Evolutionary conservation across 23 tunicate genomes (phyloP).

Genomic region (Ascidia mentula): DNA sequence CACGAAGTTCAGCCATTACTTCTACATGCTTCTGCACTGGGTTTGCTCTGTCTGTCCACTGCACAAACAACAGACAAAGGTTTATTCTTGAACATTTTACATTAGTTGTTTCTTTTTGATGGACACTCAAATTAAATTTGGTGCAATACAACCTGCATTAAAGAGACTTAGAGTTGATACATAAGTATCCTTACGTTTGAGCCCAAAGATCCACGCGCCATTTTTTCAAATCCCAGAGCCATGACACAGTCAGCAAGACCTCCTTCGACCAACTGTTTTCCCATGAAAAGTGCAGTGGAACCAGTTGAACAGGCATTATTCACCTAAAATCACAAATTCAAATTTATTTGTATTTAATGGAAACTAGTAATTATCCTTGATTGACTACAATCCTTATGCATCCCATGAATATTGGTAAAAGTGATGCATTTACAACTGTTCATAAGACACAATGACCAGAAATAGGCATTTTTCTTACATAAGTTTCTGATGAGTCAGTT

Average conservation of each 20-base stretch:
- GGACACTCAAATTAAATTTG: too few relatives aligned
- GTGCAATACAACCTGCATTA: too few relatives aligned
- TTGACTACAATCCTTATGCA: too few relatives aligned
- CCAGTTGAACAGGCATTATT: constrained; percentile 98
- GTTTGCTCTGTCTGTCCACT: constrained; percentile 84
- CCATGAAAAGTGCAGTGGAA: constrained; percentile 92
- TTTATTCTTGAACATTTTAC: too few relatives aligned
- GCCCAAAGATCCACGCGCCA: constrained; percentile 87
- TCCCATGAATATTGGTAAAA: background rate
- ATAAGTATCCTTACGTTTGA: constrained; percentile 54
- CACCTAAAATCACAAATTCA: constrained; percentile 46
- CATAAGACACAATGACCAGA: too few relatives aligned
- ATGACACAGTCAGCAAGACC: constrained; percentile 92
- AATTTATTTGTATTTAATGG: background rate
- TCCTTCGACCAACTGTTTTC: constrained; percentile 88
- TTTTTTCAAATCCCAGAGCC: constrained; percentile 99
- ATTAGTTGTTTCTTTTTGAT: too few relatives aligned
- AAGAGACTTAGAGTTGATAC: too few relatives aligned
- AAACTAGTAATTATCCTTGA: too few relatives aligned
- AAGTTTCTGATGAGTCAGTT: too few relatives aligned
- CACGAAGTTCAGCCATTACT: constrained; percentile 60
- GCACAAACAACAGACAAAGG: too few relatives aligned
- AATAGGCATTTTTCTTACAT: too few relatives aligned
- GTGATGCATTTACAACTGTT: background rate
- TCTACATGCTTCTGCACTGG: constrained; percentile 78